Conservation (phyloP, 2,888 invertebrate species). For the Synergus laeviventris region DNA sequence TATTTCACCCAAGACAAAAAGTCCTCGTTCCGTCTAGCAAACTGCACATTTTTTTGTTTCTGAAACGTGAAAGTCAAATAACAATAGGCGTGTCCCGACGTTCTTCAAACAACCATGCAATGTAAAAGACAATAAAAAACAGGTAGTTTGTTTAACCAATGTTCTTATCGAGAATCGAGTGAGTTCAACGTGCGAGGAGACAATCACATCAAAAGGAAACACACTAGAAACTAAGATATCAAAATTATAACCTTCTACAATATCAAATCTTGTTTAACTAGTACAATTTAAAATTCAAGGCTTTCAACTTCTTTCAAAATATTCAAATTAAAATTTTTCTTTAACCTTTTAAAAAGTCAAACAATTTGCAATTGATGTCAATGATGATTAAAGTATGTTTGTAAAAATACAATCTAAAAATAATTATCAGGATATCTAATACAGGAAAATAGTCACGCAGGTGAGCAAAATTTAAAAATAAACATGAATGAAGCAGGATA, state of each 20-base stretch:
- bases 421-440: too few species aligned
- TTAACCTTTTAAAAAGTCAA: too few species aligned
- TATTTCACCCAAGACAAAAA: slow-evolving; percentile 6
- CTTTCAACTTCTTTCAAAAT: too few species aligned
- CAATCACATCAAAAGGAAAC: slow-evolving; percentile 30
- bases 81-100: slow-evolving; percentile 36
- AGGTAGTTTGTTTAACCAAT: slow-evolving; percentile 38
- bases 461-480: slow-evolving; percentile 21
- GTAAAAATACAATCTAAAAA: too few species aligned
- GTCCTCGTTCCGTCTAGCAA: not conserved
- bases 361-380: too few species aligned
- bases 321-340: too few species aligned
- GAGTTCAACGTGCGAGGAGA: slow-evolving; percentile 39
- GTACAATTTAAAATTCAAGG: too few species aligned
- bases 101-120: slow-evolving; percentile 22
- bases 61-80: slow-evolving; percentile 19
- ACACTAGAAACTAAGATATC: not conserved
- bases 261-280: too few species aligned
- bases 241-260: too few species aligned
- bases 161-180: slow-evolving; percentile 29
- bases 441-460: too few species aligned
- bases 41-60: not conserved
- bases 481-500: slow-evolving; percentile 9
- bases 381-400: too few species aligned
- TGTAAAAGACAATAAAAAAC: slow-evolving; percentile 35